phyloP scores from a whole-genome alignment of 2,113 vertebrate species.

The Serinus canaria region DNA sequence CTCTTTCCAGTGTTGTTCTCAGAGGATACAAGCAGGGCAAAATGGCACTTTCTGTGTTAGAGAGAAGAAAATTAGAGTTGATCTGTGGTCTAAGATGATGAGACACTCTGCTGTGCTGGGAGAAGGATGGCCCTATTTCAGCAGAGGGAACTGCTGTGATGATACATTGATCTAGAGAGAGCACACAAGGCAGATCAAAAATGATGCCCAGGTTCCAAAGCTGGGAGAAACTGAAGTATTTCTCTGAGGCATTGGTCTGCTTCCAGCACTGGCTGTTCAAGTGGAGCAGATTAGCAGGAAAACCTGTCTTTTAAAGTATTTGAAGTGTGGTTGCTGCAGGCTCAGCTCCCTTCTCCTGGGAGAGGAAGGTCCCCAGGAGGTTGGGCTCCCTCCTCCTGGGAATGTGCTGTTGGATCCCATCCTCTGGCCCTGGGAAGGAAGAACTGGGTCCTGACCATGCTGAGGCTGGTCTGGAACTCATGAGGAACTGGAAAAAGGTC shows the following conservation, averaged over 20 bases:
- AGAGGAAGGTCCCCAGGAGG: not conserved
- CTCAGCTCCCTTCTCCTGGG: not conserved
- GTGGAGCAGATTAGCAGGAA: not conserved
- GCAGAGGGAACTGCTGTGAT: not conserved
- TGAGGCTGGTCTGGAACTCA: not conserved
- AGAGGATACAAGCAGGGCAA: not conserved
- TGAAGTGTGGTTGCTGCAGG: not conserved
- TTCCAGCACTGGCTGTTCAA: slow-evolving; percentile 22
- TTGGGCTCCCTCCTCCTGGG: not conserved
- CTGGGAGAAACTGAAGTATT: slow-evolving; percentile 6
- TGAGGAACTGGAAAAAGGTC: not conserved
- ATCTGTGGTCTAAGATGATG: not conserved
- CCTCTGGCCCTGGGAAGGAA: too few species aligned
- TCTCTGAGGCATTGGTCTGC: not conserved
- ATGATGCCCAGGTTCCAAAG: not conserved
- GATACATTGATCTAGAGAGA: not conserved
- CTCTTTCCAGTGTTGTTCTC: not conserved
- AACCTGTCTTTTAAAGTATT: not conserved
- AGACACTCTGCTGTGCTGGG: not conserved
- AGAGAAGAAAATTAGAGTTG: slow-evolving; percentile 13
- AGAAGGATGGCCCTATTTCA: slow-evolving; percentile 18
- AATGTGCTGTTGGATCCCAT: not conserved
- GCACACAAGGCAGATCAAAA: slow-evolving; percentile 1
- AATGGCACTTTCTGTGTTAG: not conserved
- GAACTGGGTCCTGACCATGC: not conserved